Conservation (phyloP, 2,113 vertebrate genomes). For the Psittacara wagleri region DNA sequence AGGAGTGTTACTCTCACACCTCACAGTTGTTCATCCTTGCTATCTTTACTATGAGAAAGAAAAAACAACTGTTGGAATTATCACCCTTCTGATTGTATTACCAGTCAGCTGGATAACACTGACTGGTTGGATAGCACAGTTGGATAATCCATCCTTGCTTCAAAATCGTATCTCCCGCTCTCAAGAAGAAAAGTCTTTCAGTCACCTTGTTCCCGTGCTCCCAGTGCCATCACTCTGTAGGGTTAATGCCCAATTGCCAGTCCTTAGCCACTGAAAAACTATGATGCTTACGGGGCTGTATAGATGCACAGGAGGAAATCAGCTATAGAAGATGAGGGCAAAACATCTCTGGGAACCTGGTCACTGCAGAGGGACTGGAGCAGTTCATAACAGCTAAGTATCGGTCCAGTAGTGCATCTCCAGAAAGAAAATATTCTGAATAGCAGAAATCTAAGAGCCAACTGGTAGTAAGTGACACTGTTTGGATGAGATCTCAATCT, state of each 20-base stretch:
- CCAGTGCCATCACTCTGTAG: not conserved
- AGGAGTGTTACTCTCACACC: not conserved
- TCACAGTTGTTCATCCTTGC: not conserved
- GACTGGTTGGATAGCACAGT: not conserved
- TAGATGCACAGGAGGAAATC: not conserved
- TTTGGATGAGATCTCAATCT: not conserved
- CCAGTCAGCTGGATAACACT: too few species aligned
- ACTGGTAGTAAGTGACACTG: not conserved
- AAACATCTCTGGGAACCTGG: not conserved
- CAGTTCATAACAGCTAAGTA: not conserved
- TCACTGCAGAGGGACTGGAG: not conserved
- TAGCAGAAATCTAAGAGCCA: not conserved
- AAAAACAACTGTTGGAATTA: not conserved
- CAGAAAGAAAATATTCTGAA: not conserved
- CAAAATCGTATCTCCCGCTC: not conserved
- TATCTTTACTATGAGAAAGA: not conserved
- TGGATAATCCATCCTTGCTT: not conserved
- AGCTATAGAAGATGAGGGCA: not conserved
- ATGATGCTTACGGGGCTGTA: not conserved
- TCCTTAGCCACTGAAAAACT: not conserved
- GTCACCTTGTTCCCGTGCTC: fast-evolving
- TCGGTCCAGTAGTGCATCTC: not conserved
- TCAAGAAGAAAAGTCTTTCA: not conserved
- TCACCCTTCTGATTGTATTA: not conserved
- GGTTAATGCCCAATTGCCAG: not conserved